phyloP scores from a whole-genome alignment of 2,888 invertebrate genomes.

The Odontomyia ornata region DNA sequence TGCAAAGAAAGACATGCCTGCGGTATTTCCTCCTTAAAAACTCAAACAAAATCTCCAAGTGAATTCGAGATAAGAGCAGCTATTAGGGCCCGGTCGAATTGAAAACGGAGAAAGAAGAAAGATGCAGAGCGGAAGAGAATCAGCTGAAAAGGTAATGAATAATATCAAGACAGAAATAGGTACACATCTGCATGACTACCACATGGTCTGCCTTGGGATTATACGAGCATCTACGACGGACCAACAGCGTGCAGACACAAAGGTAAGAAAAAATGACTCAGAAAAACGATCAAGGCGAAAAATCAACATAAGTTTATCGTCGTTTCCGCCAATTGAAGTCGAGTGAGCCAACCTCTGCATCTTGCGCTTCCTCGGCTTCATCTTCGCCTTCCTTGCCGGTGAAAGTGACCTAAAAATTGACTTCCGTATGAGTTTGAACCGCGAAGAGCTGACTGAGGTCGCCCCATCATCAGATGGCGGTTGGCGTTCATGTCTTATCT shows the following conservation, averaged over 20 bases:
- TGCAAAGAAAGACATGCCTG: background rate
- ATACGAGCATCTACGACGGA: background rate
- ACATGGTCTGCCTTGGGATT: no score
- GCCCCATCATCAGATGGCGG: background rate
- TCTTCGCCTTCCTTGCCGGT: no score
- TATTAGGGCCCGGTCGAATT: background rate
- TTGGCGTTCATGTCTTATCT: no score
- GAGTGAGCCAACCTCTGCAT: constrained; percentile 3
- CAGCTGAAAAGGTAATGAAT: background rate
- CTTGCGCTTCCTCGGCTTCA: background rate
- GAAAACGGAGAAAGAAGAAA: constrained; percentile 11
- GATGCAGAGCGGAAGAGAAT: background rate
- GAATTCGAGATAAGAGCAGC: background rate
- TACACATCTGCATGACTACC: background rate
- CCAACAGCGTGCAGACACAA: background rate
- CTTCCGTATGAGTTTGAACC: constrained; percentile 53
- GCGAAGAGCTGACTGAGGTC: background rate
- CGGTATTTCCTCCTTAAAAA: background rate
- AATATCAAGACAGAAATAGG: background rate
- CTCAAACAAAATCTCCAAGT: constrained; percentile 20
- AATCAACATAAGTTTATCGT: constrained; percentile 32
- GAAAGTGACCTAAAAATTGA: constrained; percentile 63
- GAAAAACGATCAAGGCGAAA: constrained; percentile 20
- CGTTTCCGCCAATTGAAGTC: constrained; percentile 42
- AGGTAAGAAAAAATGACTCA: background rate